These are phyloP conservation scores for Liolophura sinensis DNA, from an alignment of 1,140 invertebrate genomes.

Conservation along the genomic window DNA sequence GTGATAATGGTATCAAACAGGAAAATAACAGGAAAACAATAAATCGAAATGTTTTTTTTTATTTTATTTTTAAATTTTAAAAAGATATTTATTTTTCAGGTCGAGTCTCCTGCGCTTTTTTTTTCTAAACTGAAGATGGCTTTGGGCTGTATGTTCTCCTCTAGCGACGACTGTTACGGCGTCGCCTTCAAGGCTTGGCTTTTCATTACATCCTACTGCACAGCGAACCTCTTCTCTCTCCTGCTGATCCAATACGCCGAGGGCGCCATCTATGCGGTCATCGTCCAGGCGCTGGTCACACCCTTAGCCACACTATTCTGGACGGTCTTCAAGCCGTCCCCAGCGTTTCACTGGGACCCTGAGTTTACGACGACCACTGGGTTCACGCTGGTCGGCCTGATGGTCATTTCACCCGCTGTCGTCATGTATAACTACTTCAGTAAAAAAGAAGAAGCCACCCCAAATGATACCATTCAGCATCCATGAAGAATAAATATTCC, in stretches of 20 bases:
- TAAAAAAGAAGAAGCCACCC: slow-evolving; percentile 13
- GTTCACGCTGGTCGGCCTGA: slow-evolving; percentile 26
- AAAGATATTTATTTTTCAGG: slow-evolving; percentile 12
- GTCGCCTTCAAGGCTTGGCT: slow-evolving; percentile 28
- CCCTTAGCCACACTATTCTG: slow-evolving; percentile 34
- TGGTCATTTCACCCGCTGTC: slow-evolving; percentile 30
- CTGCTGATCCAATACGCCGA: slow-evolving; percentile 35
- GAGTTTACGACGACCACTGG: slow-evolving; percentile 29
- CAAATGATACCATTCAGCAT: too few relatives aligned
- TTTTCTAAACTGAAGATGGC: slow-evolving; percentile 14
- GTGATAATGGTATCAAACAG: too few relatives aligned
- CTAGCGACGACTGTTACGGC: slow-evolving; percentile 16
- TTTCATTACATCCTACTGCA: slow-evolving; percentile 27
- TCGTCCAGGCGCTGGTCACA: slow-evolving; percentile 31
- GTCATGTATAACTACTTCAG: slow-evolving; percentile 38
- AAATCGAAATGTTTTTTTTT: too few relatives aligned
- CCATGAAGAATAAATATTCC: too few relatives aligned
- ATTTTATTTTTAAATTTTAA: too few relatives aligned
- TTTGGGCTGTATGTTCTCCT: slow-evolving; percentile 23
- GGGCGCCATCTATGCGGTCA: slow-evolving; percentile 28
- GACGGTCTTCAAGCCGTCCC: slow-evolving; percentile 29
- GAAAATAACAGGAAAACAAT: too few relatives aligned
- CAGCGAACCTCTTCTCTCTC: slow-evolving; percentile 33
- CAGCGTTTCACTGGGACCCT: slow-evolving; percentile 20
- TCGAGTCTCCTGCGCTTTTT: slow-evolving; percentile 19